Evolutionary conservation across 2,113 vertebrate genomes (phyloP).

Genomic region (Origma solitaria): DNA sequence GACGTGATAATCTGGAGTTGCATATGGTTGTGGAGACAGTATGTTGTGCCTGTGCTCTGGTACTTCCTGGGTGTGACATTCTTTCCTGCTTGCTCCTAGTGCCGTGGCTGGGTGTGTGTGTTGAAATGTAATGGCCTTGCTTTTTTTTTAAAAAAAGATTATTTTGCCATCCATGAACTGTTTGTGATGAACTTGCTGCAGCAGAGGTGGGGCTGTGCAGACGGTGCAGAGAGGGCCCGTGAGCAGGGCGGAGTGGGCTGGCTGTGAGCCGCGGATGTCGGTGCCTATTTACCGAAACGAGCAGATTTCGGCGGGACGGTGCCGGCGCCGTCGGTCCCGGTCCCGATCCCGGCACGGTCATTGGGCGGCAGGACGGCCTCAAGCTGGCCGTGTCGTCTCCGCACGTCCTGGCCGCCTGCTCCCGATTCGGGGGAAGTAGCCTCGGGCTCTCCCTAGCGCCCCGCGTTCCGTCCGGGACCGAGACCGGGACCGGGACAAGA

Average conservation of each 20-base stretch:
- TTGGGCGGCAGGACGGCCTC: background rate
- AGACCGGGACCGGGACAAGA: rapidly evolving
- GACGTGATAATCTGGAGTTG: rapidly evolving
- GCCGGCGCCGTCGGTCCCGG: background rate
- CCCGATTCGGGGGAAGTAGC: background rate
- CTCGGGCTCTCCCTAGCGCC: background rate
- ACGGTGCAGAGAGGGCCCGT: background rate
- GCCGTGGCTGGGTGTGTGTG: rapidly evolving
- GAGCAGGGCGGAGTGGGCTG: background rate
- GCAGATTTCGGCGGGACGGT: background rate
- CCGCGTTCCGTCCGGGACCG: background rate
- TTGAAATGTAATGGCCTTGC: background rate
- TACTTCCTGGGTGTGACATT: rapidly evolving
- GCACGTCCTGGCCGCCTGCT: background rate
- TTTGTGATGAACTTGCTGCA: background rate
- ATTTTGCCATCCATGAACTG: background rate
- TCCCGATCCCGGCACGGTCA: background rate
- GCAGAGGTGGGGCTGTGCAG: background rate
- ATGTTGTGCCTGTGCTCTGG: background rate
- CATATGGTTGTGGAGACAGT: rapidly evolving
- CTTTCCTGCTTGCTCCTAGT: background rate
- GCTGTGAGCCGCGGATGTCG: background rate
- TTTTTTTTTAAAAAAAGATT: background rate
- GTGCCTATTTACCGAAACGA: background rate
- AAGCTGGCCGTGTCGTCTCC: background rate